A percentile compares a stretch with the other conserved stretches of the same genome.
Evolutionary conservation across 2,888 invertebrate genomes (phyloP).

Genomic region (Agrotis clavis): DNA sequence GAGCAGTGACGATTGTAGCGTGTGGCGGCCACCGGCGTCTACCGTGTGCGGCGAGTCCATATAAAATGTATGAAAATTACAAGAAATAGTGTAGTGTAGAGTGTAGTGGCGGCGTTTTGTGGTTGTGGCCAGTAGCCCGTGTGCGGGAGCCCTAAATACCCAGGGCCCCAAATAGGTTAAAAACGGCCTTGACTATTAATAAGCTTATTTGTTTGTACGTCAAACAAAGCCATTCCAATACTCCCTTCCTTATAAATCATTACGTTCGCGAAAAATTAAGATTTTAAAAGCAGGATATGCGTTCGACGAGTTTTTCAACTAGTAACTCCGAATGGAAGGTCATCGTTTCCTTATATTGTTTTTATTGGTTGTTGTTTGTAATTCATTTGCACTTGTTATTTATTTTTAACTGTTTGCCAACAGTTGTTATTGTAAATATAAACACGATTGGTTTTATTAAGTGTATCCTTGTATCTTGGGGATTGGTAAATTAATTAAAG

Average conservation of each 20-base stretch:
- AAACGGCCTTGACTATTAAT: constrained; percentile 1
- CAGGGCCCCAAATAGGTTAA: too few species aligned
- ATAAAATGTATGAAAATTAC: too few species aligned
- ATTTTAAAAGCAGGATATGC: neutral
- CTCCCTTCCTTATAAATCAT: constrained; percentile 13
- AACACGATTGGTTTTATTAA: neutral
- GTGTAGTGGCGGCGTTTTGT: too few species aligned
- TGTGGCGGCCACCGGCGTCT: too few species aligned
- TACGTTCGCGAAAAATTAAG: neutral
- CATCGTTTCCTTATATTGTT: neutral
- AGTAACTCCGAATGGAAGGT: neutral
- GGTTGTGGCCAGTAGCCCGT: too few species aligned
- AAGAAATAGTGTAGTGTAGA: too few species aligned
- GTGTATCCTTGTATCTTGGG: neutral
- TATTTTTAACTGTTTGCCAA: neutral
- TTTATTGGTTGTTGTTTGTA: neutral
- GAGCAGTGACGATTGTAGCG: too few species aligned
- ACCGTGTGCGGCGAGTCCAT: too few species aligned
- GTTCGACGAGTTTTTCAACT: neutral
- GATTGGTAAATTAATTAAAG: neutral
- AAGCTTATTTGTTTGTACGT: constrained; percentile 56
- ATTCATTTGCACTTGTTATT: neutral
- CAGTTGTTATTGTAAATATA: neutral
- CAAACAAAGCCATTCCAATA: constrained; percentile 46
- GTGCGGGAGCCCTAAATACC: too few species aligned